These are phyloP conservation scores for Macrophya alboannulata DNA, from an alignment of 2,888 invertebrate genomes.

Conservation along the genomic window DNA sequence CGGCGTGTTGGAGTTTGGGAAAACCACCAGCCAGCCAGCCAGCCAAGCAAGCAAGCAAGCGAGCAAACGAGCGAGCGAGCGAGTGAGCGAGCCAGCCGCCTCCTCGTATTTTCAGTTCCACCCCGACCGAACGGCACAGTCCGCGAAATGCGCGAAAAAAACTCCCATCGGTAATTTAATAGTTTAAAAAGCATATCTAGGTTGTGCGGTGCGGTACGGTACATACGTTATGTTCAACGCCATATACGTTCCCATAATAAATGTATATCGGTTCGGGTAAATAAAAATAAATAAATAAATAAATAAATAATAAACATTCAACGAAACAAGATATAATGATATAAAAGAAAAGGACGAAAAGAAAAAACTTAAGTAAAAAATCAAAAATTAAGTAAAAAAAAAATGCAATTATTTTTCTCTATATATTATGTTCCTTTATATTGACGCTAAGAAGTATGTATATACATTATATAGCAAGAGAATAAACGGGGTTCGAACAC, in stretches of 20 bases:
- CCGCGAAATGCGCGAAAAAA: slow-evolving; percentile 63
- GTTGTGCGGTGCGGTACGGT: slow-evolving; percentile 11
- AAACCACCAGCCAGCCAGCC: not conserved
- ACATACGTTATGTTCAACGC: not conserved
- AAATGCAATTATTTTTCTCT: no score
- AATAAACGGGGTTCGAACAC: slow-evolving; percentile 2
- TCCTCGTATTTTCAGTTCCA: slow-evolving; percentile 70
- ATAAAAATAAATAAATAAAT: not conserved
- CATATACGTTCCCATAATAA: not conserved
- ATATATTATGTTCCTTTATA: no score
- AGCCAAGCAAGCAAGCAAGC: slow-evolving; percentile 47
- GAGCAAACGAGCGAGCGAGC: not conserved
- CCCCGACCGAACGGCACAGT: slow-evolving; percentile 69
- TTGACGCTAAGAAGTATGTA: not conserved
- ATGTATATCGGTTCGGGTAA: not conserved
- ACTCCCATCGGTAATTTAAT: slow-evolving; percentile 19
- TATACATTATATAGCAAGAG: not conserved
- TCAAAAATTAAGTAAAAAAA: no score
- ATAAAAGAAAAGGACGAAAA: no score
- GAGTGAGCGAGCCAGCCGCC: slow-evolving; percentile 59
- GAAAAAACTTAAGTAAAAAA: no score
- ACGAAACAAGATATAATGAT: no score
- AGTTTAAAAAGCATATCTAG: not conserved
- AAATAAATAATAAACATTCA: not conserved
- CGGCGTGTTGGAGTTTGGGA: slow-evolving; percentile 19